These are phyloP conservation scores for Caenorhabditis panamensis DNA, from an alignment of 2,888 invertebrate species.

Conservation along the genomic window DNA sequence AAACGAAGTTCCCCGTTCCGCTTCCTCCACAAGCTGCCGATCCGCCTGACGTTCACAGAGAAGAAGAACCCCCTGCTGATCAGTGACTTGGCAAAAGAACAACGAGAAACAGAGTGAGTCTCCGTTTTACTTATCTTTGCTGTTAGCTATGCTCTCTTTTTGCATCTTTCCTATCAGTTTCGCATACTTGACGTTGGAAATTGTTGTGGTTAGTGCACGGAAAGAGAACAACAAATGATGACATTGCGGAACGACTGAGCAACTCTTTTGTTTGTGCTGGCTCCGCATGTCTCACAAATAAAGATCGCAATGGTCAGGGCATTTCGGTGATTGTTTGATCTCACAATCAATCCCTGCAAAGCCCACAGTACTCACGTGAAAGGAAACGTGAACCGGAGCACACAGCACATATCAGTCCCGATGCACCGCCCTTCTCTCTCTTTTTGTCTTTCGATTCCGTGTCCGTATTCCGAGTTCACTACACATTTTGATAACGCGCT, in stretches of 20 bases:
- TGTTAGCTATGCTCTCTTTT: conserved; percentile 19
- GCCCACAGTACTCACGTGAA: background rate
- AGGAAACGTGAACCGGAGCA: conserved; percentile 10
- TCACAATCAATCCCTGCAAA: too few relatives aligned
- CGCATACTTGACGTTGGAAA: background rate
- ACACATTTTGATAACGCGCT: conserved; percentile 37
- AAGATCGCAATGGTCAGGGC: background rate
- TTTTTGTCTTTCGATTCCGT: conserved; percentile 19
- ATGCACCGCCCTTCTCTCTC: conserved; percentile 34
- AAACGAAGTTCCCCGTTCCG: conserved; percentile 38
- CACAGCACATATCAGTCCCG: conserved; percentile 18
- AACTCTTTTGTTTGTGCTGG: background rate
- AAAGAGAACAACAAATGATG: conserved; percentile 6
- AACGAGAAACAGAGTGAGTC: conserved; percentile 47
- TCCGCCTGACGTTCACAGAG: conserved; percentile 47
- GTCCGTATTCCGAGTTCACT: conserved; percentile 14
- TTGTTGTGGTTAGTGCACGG: background rate
- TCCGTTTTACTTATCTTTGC: conserved; percentile 6
- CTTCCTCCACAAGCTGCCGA: conserved; percentile 57
- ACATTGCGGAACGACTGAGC: background rate
- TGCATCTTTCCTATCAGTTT: conserved; percentile 25
- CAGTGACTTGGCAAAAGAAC: conserved; percentile 43
- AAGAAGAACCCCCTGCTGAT: conserved; percentile 33
- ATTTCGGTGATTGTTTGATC: conserved; percentile 20
- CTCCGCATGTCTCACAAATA: background rate